These are phyloP conservation scores for Hippocampus zosterae DNA, from an alignment of 2,113 vertebrate genomes.

Conservation along the genomic window DNA sequence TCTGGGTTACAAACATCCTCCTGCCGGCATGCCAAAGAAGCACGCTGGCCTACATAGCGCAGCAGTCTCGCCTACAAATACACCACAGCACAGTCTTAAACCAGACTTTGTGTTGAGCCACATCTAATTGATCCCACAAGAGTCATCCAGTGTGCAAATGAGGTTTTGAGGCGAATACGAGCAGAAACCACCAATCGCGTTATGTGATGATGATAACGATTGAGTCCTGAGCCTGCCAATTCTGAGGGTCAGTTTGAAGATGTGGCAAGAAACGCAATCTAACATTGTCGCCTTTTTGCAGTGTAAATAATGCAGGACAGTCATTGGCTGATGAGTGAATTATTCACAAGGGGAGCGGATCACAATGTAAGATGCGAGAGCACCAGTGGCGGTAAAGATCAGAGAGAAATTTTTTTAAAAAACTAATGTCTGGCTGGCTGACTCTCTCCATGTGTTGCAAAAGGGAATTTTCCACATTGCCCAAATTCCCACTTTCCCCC, in stretches of 20 bases:
- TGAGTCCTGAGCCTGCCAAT: neutral
- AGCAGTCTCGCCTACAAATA: slow-evolving; percentile 31
- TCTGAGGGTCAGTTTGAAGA: neutral
- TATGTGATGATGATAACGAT: neutral
- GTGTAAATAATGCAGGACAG: slow-evolving; percentile 69
- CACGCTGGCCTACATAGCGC: slow-evolving; percentile 52
- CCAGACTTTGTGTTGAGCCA: neutral
- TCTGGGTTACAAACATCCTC: slow-evolving; percentile 27
- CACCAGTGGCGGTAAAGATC: slow-evolving; percentile 39
- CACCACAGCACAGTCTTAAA: slow-evolving; percentile 18
- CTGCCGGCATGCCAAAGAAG: slow-evolving; percentile 18
- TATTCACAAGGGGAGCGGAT: slow-evolving; percentile 64
- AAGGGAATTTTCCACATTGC: too few species aligned
- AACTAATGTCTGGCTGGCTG: too few species aligned
- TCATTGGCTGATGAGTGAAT: slow-evolving; percentile 69
- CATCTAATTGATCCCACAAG: neutral
- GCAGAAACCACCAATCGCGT: neutral
- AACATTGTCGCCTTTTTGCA: slow-evolving; percentile 66
- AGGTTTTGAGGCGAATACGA: neutral
- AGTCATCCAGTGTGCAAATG: neutral
- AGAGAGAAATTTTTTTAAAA: neutral
- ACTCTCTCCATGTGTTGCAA: too few species aligned
- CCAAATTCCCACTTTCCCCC: too few species aligned
- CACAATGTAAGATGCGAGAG: slow-evolving; percentile 57
- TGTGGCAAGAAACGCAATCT: slow-evolving; percentile 3